These are phyloP conservation scores for Corbicula japonica DNA, from an alignment of 2,888 invertebrate species.

Conservation along the genomic window DNA sequence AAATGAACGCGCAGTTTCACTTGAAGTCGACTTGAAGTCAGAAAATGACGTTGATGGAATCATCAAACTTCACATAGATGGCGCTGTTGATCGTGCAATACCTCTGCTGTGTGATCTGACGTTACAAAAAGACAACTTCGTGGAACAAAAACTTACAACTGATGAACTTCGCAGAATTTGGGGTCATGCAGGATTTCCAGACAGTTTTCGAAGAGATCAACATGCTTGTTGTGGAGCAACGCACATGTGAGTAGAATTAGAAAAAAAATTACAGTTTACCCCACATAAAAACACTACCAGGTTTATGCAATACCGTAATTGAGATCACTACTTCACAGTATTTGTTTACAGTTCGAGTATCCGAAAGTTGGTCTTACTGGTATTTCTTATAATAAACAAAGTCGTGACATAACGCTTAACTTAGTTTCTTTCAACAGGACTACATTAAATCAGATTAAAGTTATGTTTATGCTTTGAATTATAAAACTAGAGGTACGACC, in stretches of 20 bases:
- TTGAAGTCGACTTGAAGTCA: conserved; percentile 8
- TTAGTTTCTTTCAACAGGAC: too few relatives aligned
- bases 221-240: conserved; percentile 30
- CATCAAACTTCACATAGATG: conserved; percentile 29
- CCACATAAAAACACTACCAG: too few relatives aligned
- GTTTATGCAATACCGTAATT: too few relatives aligned
- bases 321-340: too few relatives aligned
- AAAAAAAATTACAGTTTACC: too few relatives aligned
- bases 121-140: conserved; percentile 22
- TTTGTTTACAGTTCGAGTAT: too few relatives aligned
- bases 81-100: conserved; percentile 13
- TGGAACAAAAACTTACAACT: conserved; percentile 5
- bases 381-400: too few relatives aligned
- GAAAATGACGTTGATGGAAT: not conserved
- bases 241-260: conserved; percentile 27
- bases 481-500: too few relatives aligned
- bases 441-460: too few relatives aligned
- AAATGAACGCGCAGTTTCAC: conserved; percentile 19
- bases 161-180: conserved; percentile 33
- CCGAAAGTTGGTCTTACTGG: too few relatives aligned
- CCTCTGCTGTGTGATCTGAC: conserved; percentile 44
- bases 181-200: conserved; percentile 43
- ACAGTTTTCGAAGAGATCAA: conserved; percentile 18
- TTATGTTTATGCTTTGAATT: too few relatives aligned
- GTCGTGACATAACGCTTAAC: too few relatives aligned